Conservation (phyloP, 2,888 invertebrate species). For the Tiliacea citrago region DNA sequence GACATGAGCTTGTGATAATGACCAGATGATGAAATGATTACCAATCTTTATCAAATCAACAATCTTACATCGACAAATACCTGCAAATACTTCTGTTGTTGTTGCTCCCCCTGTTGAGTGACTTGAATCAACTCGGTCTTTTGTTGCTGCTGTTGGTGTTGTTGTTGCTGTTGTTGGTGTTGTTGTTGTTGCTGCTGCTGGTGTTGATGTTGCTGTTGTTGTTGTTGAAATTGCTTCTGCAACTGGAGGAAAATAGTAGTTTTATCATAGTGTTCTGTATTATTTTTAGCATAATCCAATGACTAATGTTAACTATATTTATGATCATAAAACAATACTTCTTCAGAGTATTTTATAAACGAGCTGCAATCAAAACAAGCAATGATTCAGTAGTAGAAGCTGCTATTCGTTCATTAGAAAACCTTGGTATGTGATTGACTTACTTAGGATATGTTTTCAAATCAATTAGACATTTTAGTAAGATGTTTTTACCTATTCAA, state of each 20-base stretch:
- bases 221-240: constrained; percentile 78
- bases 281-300: neutral
- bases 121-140: constrained; percentile 84
- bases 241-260: constrained; percentile 68
- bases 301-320: neutral
- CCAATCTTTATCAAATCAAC: constrained; percentile 20
- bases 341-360: constrained; percentile 20
- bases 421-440: neutral
- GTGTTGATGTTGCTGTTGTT: constrained; percentile 74
- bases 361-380: neutral
- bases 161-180: constrained; percentile 81
- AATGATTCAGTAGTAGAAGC: neutral
- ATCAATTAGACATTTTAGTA: neutral
- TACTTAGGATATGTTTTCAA: constrained; percentile 2
- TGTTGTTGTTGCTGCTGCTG: constrained; percentile 84
- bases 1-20: constrained; percentile 1
- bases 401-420: too few relatives aligned
- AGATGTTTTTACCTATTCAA: neutral
- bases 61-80: constrained; percentile 68
- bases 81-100: constrained; percentile 88
- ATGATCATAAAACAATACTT: constrained; percentile 2
- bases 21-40: constrained; percentile 28
- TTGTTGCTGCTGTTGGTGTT: constrained; percentile 80
- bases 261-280: neutral
- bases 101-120: constrained; percentile 75